phyloP scores from a whole-genome alignment of 2,113 vertebrate genomes.

The Nothobranchius furzeri region DNA sequence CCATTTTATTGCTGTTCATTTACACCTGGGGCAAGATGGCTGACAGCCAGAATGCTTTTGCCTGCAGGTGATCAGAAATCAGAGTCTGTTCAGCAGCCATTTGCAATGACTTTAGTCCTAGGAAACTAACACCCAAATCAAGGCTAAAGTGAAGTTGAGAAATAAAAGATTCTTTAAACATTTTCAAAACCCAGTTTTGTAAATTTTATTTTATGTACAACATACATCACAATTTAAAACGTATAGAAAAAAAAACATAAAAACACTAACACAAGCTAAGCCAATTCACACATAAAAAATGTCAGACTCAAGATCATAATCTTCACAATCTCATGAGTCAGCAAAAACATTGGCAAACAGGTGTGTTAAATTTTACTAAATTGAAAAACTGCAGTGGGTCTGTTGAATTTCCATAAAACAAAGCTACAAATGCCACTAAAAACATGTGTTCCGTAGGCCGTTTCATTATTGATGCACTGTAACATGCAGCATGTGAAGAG shows the following conservation, averaged over 20 bases:
- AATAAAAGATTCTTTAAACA: no score
- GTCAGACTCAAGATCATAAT: not conserved
- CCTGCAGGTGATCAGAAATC: no score
- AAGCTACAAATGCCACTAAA: not conserved
- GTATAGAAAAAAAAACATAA: not conserved
- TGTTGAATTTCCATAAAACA: not conserved
- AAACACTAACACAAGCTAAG: not conserved
- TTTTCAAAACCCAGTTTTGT: not conserved
- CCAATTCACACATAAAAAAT: slow-evolving; percentile 8
- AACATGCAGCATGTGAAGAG: not conserved
- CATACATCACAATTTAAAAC: slow-evolving; percentile 19
- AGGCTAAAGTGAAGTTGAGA: no score
- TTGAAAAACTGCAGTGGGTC: no score
- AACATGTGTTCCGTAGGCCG: not conserved
- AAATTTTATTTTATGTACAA: slow-evolving; percentile 62
- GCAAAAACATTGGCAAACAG: slow-evolving; percentile 28
- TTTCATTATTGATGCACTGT: not conserved
- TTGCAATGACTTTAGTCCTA: no score
- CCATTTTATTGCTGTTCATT: no score
- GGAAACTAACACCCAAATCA: no score
- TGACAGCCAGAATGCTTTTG: no score
- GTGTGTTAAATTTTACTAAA: no score
- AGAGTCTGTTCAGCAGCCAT: no score
- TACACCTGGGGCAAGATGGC: no score
- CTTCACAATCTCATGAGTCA: not conserved